Conservation (phyloP, 1,140 invertebrate genomes). For the Sinella curviseta region DNA sequence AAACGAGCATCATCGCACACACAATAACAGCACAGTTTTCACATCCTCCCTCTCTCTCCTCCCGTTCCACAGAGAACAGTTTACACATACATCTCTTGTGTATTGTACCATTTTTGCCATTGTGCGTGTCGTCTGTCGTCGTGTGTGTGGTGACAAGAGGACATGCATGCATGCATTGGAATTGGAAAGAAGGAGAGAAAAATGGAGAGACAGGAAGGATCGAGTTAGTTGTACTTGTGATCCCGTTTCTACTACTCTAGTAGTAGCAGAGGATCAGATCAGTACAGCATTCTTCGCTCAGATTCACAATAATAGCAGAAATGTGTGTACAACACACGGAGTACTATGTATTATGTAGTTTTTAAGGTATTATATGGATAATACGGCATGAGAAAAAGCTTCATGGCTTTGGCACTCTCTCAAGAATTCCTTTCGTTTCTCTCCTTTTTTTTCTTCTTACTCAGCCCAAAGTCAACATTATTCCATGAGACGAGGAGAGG, state of each 20-base stretch:
- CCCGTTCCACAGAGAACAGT: no score
- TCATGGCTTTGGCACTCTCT: conserved; percentile 10
- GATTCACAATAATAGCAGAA: neutral
- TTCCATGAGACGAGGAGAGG: no score
- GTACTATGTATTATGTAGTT: neutral
- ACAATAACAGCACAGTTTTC: no score
- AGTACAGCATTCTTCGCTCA: no score
- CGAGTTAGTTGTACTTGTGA: neutral
- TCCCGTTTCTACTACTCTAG: neutral
- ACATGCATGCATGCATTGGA: neutral
- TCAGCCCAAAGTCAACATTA: conserved; percentile 5
- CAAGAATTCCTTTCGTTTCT: neutral
- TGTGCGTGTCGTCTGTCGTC: no score
- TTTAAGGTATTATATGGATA: neutral
- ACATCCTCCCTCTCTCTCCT: no score
- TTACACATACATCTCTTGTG: neutral
- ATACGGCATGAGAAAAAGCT: neutral
- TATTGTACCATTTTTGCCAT: neutral
- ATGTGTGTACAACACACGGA: neutral
- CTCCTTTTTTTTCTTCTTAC: neutral
- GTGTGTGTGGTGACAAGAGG: neutral
- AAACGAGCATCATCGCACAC: no score
- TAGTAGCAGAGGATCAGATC: no score
- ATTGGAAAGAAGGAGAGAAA: neutral
- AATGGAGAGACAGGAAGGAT: neutral